These are phyloP conservation scores for Porites lutea DNA, from an alignment of 64 coral and sea anemone species.

Conservation along the genomic window DNA sequence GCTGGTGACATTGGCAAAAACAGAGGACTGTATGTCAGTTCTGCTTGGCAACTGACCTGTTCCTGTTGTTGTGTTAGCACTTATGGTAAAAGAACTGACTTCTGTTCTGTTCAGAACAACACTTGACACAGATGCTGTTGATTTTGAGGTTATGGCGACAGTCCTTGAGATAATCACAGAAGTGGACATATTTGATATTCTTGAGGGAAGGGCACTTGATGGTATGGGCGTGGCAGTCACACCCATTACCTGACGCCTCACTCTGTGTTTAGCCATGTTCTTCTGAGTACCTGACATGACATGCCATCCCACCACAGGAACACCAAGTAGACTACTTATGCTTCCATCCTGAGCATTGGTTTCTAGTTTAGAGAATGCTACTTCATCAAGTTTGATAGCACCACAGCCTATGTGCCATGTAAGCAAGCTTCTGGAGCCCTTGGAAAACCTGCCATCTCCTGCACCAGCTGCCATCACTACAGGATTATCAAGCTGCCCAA, in stretches of 20 bases:
- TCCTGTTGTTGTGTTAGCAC: neutral
- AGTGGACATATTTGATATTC: conserved; percentile 44
- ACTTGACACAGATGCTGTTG: neutral
- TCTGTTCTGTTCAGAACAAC: neutral
- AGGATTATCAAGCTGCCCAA: conserved; percentile 63
- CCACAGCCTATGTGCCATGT: conserved; percentile 88
- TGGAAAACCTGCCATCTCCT: conserved; percentile 79
- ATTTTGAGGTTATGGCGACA: neutral
- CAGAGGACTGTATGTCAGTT: conserved; percentile 1
- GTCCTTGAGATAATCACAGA: conserved; percentile 32
- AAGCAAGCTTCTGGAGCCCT: conserved; percentile 72
- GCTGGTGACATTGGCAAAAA: neutral
- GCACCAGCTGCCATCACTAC: conserved; percentile 72
- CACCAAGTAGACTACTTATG: conserved; percentile 49
- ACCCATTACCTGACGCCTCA: conserved; percentile 34
- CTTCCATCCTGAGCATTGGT: conserved; percentile 78
- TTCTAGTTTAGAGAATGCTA: conserved; percentile 56
- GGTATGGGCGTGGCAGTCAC: conserved; percentile 71
- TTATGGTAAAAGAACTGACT: neutral
- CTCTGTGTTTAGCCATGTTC: conserved; percentile 52
- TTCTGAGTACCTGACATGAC: conserved; percentile 90
- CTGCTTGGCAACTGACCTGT: neutral
- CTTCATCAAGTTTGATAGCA: conserved; percentile 71
- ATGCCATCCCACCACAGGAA: conserved; percentile 93
- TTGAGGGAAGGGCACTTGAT: conserved; percentile 61